A percentile compares a stretch with the other conserved stretches of the same genome.
Conservation (phyloP, 1,140 invertebrate species). For the Agrilus planipennis region DNA sequence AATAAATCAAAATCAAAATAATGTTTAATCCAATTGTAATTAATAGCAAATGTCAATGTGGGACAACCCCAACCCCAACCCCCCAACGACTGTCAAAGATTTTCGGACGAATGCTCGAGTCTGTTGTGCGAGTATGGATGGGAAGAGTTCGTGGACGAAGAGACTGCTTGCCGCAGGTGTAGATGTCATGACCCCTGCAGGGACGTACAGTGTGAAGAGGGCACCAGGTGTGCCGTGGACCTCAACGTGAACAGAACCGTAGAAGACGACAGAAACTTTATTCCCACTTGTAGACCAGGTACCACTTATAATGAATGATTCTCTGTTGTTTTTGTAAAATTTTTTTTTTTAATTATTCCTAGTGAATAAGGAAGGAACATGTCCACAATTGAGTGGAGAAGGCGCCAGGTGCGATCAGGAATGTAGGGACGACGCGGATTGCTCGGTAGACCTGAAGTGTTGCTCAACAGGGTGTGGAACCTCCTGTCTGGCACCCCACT, state of each 20-base stretch:
- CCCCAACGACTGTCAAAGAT: slow-evolving; percentile 43
- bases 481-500: slow-evolving; percentile 50
- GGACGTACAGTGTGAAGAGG: slow-evolving; percentile 45
- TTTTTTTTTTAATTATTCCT: slow-evolving; percentile 12
- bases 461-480: slow-evolving; percentile 66
- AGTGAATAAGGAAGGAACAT: slow-evolving; percentile 63
- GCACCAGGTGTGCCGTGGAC: slow-evolving; percentile 55
- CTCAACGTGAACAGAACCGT: slow-evolving; percentile 36
- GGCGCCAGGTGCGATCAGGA: slow-evolving; percentile 47
- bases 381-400: slow-evolving; percentile 43
- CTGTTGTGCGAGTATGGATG: slow-evolving; percentile 65
- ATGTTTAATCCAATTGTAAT: too few relatives aligned
- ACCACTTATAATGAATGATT: slow-evolving; percentile 9
- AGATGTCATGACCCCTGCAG: slow-evolving; percentile 66
- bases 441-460: slow-evolving; percentile 64
- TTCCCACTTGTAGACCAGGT: slow-evolving; percentile 52
- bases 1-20: too few relatives aligned
- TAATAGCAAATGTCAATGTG: too few relatives aligned
- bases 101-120: slow-evolving; percentile 43
- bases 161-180: slow-evolving; percentile 57
- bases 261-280: slow-evolving; percentile 35
- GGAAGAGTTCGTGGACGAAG: slow-evolving; percentile 49
- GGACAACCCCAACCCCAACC: slow-evolving; percentile 5
- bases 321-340: background rate
- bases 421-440: slow-evolving; percentile 75